Conservation (phyloP, 2,797 vertebrate genomes). For the Epinephelus coioides region DNA sequence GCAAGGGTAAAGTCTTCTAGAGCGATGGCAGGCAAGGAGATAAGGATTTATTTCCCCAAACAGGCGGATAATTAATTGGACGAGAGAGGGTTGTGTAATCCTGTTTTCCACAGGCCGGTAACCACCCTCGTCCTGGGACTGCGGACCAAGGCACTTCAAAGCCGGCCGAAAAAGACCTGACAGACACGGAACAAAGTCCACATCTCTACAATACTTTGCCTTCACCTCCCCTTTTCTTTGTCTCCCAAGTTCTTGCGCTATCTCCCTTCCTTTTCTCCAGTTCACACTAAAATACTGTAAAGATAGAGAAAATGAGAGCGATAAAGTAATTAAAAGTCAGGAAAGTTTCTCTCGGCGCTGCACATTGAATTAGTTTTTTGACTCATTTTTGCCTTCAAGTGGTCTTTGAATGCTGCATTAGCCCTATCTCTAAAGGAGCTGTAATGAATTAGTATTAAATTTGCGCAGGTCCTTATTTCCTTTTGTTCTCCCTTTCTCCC, state of each 20-base stretch:
- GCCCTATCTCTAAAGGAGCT: constrained; percentile 61
- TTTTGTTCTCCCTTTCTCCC: constrained; percentile 37
- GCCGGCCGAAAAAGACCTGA: constrained; percentile 37
- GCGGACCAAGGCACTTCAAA: constrained; percentile 61
- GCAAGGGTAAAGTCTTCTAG: constrained; percentile 43
- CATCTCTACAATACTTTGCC: constrained; percentile 27
- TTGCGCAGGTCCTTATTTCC: constrained; percentile 46
- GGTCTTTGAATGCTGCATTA: constrained; percentile 64
- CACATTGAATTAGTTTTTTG: constrained; percentile 61
- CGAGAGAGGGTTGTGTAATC: constrained; percentile 70
- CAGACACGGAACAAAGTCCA: constrained; percentile 35
- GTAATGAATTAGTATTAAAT: constrained; percentile 66
- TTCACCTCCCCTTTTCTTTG: neutral
- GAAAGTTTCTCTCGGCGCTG: constrained; percentile 56
- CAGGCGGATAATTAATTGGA: constrained; percentile 79
- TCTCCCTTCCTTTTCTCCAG: constrained; percentile 33
- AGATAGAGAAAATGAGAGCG: constrained; percentile 60
- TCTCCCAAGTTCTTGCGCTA: constrained; percentile 4
- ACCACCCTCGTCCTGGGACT: constrained; percentile 56
- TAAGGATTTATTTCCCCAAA: constrained; percentile 73
- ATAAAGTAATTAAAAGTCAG: constrained; percentile 77
- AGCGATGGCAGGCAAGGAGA: constrained; percentile 49
- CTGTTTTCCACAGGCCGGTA: constrained; percentile 64
- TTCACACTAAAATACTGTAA: constrained; percentile 42
- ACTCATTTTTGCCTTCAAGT: constrained; percentile 61